Conservation (phyloP, 2,797 vertebrate species). For the Takifugu ocellatus region DNA sequence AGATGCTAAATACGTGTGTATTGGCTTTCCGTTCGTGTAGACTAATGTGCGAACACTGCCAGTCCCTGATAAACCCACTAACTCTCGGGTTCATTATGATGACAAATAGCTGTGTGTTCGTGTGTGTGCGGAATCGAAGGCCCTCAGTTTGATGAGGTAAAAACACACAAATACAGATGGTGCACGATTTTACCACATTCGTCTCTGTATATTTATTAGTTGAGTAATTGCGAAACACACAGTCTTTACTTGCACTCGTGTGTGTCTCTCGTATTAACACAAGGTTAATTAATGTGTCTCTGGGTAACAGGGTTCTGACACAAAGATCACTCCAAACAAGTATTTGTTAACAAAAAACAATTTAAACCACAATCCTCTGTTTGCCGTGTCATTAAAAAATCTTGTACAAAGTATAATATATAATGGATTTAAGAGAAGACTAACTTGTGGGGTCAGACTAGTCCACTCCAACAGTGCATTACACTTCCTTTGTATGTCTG, state of each 20-base stretch:
- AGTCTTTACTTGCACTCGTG: not conserved
- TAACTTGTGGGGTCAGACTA: too few species aligned
- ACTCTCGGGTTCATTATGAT: constrained; percentile 42
- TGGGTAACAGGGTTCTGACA: not conserved
- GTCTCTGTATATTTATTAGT: constrained; percentile 3
- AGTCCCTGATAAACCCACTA: constrained; percentile 38
- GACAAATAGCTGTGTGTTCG: constrained; percentile 27
- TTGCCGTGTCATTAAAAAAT: too few species aligned
- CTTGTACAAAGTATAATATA: too few species aligned
- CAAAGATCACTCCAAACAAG: not conserved
- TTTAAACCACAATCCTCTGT: too few species aligned
- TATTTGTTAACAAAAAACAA: not conserved
- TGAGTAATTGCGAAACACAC: not conserved
- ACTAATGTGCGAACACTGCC: constrained; percentile 40
- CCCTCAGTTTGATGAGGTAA: constrained; percentile 2
- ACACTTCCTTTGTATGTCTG: too few species aligned
- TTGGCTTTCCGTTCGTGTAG: constrained; percentile 22
- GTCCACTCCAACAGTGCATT: too few species aligned
- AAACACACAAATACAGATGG: constrained; percentile 20
- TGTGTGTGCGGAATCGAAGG: not conserved
- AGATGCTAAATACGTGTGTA: constrained; percentile 17
- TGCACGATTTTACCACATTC: constrained; percentile 8
- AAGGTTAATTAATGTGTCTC: not conserved
- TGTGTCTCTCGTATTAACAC: not conserved
- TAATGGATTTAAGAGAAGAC: too few species aligned